Conservation (phyloP, 1,140 invertebrate genomes). For the Anoplolepis gracilipes region DNA sequence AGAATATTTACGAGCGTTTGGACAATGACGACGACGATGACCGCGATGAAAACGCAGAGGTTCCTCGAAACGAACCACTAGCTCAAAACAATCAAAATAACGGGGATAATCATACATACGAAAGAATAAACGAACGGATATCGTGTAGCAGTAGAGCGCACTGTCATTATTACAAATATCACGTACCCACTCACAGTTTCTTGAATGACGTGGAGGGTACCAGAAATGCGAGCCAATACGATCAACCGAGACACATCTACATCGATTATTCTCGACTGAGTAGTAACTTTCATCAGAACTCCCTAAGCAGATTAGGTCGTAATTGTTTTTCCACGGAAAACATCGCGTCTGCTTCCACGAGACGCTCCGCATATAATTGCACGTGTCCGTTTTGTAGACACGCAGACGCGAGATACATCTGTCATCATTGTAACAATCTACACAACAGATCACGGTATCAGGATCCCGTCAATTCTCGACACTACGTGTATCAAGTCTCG, state of each 20-base stretch:
- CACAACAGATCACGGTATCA: slow-evolving; percentile 77
- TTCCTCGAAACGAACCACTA: slow-evolving; percentile 60
- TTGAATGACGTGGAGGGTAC: slow-evolving; percentile 71
- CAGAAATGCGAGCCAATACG: slow-evolving; percentile 75
- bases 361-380: slow-evolving; percentile 76
- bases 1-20: slow-evolving; percentile 83
- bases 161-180: slow-evolving; percentile 67
- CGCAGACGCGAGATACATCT: slow-evolving; percentile 73
- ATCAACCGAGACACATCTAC: slow-evolving; percentile 77
- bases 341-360: slow-evolving; percentile 78
- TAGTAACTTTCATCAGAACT: slow-evolving; percentile 78
- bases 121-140: slow-evolving; percentile 78
- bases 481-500: slow-evolving; percentile 83
- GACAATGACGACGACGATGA: slow-evolving; percentile 80
- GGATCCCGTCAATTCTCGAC: slow-evolving; percentile 76
- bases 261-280: slow-evolving; percentile 75
- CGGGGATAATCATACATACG: slow-evolving; percentile 79
- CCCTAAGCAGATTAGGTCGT: slow-evolving; percentile 77
- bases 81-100: slow-evolving; percentile 64
- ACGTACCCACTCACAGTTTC: slow-evolving; percentile 65
- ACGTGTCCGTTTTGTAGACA: slow-evolving; percentile 80
- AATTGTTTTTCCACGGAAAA: slow-evolving; percentile 84
- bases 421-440: slow-evolving; percentile 79
- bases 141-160: slow-evolving; percentile 68
- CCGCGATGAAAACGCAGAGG: slow-evolving; percentile 60